Base-by-base conservation (phyloP, 1,140 invertebrate genomes). In the Mercenaria mercenaria region DNA sequence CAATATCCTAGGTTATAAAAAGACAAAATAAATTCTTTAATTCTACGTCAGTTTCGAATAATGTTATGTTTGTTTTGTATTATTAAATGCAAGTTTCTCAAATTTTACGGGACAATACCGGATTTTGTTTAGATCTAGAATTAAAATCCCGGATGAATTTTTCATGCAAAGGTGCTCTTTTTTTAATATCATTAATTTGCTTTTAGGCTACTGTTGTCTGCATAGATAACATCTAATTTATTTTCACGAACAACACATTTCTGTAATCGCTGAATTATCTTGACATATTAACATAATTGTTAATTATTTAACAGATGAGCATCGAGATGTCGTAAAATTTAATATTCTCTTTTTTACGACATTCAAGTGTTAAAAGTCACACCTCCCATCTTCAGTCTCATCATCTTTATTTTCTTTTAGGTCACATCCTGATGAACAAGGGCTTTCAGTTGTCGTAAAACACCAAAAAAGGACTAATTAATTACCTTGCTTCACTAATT, bases 301-400 rank as follows among this genome's bases (percentile, higher is more conserved):
- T 64, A 29, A 64, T 64, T n/a, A 29, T 64, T 29, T 29, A 64
- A 2, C 0, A n/a, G n/a, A n/a, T n/a, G n/a, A n/a, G n/a, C n/a
- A n/a, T n/a, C n/a, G n/a, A n/a, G 59, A 23, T 72, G 67, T 72
- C 67, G 67, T 72, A 72, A 72, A 72, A 72, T 37, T 72, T 72
- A 39, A 41, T 72, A 39, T 39, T 72, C n/a, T 20, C 34, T n/a
- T 20, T 72, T 64, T 39, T 72, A 41, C 67, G 67, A 72, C 67
- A 37, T 20, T 20, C 11, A 39, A 72, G 67, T 72, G 67, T 23
- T 72, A 72, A 41, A 64, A 64, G 59, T 64, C 59, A 64, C 59
- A 64, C 59, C 32, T 41, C 18, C 34, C 34, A 37, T 72, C 67
- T 20, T 72, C 67, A 72, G 67, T 0, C 1, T 18, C 34, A 72